These are phyloP conservation scores for Trissolcus japonicus DNA, from an alignment of 2,888 invertebrate species.

Conservation along the genomic window DNA sequence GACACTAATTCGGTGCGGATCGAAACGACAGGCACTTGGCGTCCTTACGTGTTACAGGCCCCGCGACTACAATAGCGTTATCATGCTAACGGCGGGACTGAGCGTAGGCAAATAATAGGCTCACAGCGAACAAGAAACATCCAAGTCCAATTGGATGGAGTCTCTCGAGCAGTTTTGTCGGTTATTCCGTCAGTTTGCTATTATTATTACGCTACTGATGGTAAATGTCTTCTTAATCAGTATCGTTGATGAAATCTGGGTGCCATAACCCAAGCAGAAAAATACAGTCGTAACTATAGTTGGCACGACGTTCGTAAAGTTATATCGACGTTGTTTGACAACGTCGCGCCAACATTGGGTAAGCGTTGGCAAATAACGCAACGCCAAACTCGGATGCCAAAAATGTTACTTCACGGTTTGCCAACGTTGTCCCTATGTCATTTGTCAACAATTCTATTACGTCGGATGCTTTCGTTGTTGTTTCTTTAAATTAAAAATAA, in stretches of 20 bases:
- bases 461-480: no score
- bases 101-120: constrained; percentile 72
- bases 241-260: constrained; percentile 60
- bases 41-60: constrained; percentile 56
- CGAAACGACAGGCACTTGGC: constrained; percentile 17
- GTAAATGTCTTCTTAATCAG: constrained; percentile 68
- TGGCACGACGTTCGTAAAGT: no score
- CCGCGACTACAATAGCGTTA: constrained; percentile 61
- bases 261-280: no score
- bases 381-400: no score
- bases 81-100: constrained; percentile 54
- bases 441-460: no score
- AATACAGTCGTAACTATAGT: no score
- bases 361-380: no score
- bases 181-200: constrained; percentile 55
- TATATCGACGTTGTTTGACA: no score
- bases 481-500: no score
- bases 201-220: constrained; percentile 59
- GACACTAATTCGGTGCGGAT: constrained; percentile 7
- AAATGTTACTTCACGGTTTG: no score
- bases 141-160: constrained; percentile 70
- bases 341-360: no score
- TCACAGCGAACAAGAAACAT: constrained; percentile 66
- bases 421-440: no score
- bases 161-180: constrained; percentile 62